Evolutionary conservation across 2,797 vertebrate genomes (phyloP), one percentile per base, ranked within the genome.

Genomic region (Malacoctenus gilli): DNA sequence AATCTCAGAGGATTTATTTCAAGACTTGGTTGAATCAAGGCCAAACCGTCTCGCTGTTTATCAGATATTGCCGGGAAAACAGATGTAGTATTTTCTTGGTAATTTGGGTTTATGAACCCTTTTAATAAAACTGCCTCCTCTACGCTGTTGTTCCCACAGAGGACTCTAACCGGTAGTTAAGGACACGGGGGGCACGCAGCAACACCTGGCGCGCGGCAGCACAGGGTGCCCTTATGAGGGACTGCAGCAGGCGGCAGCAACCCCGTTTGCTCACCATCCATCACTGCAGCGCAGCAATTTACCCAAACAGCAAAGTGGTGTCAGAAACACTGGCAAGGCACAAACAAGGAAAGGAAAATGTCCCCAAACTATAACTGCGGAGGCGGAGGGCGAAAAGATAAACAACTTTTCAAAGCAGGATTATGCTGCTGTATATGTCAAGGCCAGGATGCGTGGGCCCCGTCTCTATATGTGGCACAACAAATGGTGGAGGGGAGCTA

Each of bases 331-430:
- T 36, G 64, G 53, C 52, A 76, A 74, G 61, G 39, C 69, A 75
- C 72, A 79, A 85, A 82, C 72, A 80, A 70, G 71, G 61, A 79
- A 41, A 13, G 62, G 42, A 60, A 84, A 76, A 86, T 67, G 71
- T 84, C 83, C 76, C 78, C 72, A 75, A 83, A 81, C 79, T 72
- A 53, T 51, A 74, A 57, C 18, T 64, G 79, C 6, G 52, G 41
- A 69, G 82, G 79, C 2, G 62, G 69, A 1, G 66, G 54, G 52
- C 16, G 73, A 74, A 28, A 23, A 80, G 38, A 81, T 68, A 79
- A 81, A 80, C 70, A 82, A 79, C 62, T 84, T 77, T 79, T 80
- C 63, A 72, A 75, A 85, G 81, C 71, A 54, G 60, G 54, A 74
- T 80, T 59, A 74, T 34, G 9, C 20, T 44, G 52, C 28, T 38